These are phyloP conservation scores for Nipponacmea schrenckii DNA, from an alignment of 2,888 invertebrate species.

Conservation along the genomic window DNA sequence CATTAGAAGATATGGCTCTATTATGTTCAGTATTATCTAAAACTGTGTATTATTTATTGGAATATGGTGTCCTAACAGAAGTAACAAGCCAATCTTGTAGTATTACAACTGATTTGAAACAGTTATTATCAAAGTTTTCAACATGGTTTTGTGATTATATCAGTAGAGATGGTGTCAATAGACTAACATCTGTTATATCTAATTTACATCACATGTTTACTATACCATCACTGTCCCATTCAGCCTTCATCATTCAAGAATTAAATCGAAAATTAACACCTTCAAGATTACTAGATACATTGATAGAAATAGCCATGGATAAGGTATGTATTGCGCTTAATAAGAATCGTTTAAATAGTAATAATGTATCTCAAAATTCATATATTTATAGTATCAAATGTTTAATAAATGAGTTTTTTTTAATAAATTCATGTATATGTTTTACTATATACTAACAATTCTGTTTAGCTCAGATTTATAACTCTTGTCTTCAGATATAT, in stretches of 20 bases:
- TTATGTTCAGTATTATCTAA: conserved; percentile 22
- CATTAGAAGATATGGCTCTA: conserved; percentile 13
- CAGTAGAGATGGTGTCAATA: conserved; percentile 37
- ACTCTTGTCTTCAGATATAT: too few species aligned
- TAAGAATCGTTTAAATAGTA: too few species aligned
- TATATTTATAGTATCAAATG: too few species aligned
- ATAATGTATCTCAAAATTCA: too few species aligned
- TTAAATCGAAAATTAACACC: conserved; percentile 39
- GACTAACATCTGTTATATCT: conserved; percentile 27
- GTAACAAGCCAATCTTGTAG: conserved; percentile 18
- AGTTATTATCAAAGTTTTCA: conserved; percentile 38
- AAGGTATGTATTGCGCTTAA: conserved; percentile 38
- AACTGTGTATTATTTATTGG: conserved; percentile 29
- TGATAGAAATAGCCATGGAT: conserved; percentile 43
- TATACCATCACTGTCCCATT: conserved; percentile 3
- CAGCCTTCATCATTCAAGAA: conserved; percentile 29
- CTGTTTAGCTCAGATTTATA: too few species aligned
- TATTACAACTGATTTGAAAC: conserved; percentile 26
- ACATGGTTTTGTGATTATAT: conserved; percentile 32
- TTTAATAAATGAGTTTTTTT: too few species aligned
- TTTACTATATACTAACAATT: too few species aligned
- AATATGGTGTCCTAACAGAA: conserved; percentile 26
- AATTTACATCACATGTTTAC: conserved; percentile 32
- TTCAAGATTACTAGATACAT: conserved; percentile 39
- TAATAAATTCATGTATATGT: too few species aligned